phyloP scores from a whole-genome alignment of 2,797 vertebrate genomes.

The Notoglanidium macrostoma region DNA sequence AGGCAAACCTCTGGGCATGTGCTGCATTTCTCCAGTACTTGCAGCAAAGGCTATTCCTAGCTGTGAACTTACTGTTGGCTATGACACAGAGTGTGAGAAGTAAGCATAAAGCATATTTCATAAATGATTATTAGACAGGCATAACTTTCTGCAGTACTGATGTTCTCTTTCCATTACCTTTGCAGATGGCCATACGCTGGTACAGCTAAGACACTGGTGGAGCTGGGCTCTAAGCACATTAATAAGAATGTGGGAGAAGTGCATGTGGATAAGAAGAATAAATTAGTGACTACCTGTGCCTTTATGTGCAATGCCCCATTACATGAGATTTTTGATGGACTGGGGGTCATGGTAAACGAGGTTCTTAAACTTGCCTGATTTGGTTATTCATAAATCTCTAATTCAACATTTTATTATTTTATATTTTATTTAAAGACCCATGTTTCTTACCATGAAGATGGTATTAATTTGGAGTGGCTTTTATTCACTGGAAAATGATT shows the following conservation, averaged over 20 bases:
- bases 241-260: slow-evolving; percentile 78
- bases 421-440: not conserved
- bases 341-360: slow-evolving; percentile 80
- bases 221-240: slow-evolving; percentile 82
- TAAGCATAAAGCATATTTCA: slow-evolving; percentile 10
- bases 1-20: slow-evolving; percentile 88
- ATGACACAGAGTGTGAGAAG: slow-evolving; percentile 82
- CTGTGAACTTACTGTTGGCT: slow-evolving; percentile 89
- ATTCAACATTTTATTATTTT: not conserved
- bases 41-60: slow-evolving; percentile 85
- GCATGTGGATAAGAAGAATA: slow-evolving; percentile 81
- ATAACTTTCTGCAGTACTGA: not conserved
- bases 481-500: not conserved
- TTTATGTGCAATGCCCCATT: slow-evolving; percentile 86
- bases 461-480: slow-evolving; percentile 21
- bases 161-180: not conserved
- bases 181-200: slow-evolving; percentile 80
- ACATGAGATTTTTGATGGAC: slow-evolving; percentile 81
- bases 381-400: not conserved
- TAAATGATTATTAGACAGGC: not conserved
- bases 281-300: slow-evolving; percentile 82
- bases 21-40: slow-evolving; percentile 88
- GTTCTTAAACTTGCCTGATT: slow-evolving; percentile 77
- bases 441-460: not conserved
- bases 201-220: slow-evolving; percentile 72